Percentiles rank a stretch among this genome's conserved stretches.
Conservation (phyloP, 1,140 invertebrate genomes). For the Lasioglossum albipes region DNA sequence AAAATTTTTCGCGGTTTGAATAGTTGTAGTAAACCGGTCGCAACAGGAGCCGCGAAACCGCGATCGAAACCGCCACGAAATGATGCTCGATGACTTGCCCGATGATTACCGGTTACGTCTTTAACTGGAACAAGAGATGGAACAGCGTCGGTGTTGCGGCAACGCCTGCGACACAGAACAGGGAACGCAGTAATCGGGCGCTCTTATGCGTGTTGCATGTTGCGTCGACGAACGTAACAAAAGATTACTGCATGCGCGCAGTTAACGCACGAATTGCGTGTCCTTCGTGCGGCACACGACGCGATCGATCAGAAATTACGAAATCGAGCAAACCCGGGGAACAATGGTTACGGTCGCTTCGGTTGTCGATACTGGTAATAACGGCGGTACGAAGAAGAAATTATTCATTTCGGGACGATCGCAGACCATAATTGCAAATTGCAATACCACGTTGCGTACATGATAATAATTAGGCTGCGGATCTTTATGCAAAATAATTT, state of each 20-base stretch:
- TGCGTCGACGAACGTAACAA: constrained; percentile 32
- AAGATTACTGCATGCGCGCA: neutral
- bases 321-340: neutral
- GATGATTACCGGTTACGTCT: neutral
- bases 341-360: no score
- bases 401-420: no score
- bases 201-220: constrained; percentile 6
- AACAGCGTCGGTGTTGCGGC: neutral
- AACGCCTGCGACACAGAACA: neutral
- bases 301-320: neutral
- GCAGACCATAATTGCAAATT: no score
- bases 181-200: constrained; percentile 16
- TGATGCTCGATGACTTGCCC: neutral
- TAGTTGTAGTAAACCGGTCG: no score
- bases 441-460: no score
- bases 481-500: no score
- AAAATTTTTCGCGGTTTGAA: no score
- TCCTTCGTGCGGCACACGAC: neutral
- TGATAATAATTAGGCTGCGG: no score
- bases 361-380: no score
- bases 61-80: neutral
- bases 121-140: neutral
- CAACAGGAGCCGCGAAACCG: no score
- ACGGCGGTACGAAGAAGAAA: no score
- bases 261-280: neutral